Evolutionary conservation across 2,113 vertebrate genomes (phyloP), one percentile per base, ranked within the genome.

Genomic region (Datnioides undecimradiatus): DNA sequence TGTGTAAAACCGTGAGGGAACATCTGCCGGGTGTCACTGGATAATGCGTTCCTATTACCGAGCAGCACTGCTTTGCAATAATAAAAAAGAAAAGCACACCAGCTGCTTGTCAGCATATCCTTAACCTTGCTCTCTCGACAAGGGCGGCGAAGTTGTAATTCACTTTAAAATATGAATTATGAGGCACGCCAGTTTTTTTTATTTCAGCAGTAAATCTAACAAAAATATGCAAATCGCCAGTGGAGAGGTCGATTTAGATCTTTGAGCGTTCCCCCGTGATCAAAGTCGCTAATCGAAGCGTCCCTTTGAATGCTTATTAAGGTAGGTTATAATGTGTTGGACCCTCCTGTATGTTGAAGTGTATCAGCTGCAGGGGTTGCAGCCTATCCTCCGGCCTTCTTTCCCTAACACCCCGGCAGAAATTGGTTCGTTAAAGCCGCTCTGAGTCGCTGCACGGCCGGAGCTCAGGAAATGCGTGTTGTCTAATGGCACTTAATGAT

Each of bases 401-500:
- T 46, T 21, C n/a, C n/a, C 9, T 36, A 6, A 58, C 10, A 52
- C 45, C 1, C 19, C 27, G 57, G 11, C 7, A 64, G 16, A 76
- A 51, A 73, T 51, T 14, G 36, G 19, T 40, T 51, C 12, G 54
- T 40, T 49, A 62, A 38, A 62, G 51, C n/a, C 29, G 23, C 36
- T 65, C 33, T 60, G 51, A 29, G 17, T 41, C 51, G 36, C 34
- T 21, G 19, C 71, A 60, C 19, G 66, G 65, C 63, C n/a, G 11
- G 33, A 21, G 65, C n/a, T n/a, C n/a, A n/a, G n/a, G n/a, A n/a
- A 80, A 36, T 76, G 34, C 54, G 33, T 59, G 57, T 52, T 49
- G 55, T 55, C 60, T 77, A 83, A 76, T 78, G 11, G 73, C 49
- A 55, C 55, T 55, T 86, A 89, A 83, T 88, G 82, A 85, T 87